Evolutionary conservation across 2,113 vertebrate species (phyloP).

Genomic region (Lagopus muta): DNA sequence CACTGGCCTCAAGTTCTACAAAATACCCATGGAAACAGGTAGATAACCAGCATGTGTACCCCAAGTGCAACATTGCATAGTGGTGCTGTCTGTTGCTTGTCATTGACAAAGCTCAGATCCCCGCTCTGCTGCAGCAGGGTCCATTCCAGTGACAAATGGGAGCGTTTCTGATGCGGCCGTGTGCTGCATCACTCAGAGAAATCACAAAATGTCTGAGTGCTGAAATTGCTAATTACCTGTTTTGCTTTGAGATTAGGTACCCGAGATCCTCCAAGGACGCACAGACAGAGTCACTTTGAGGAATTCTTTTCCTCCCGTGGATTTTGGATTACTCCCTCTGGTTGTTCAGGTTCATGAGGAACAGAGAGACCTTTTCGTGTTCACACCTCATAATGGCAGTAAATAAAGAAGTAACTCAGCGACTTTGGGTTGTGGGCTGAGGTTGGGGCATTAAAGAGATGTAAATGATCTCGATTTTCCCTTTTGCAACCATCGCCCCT

Average conservation of each 20-base stretch:
- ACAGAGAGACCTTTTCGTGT: background rate
- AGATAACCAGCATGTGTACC: fast-evolving
- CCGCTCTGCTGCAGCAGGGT: background rate
- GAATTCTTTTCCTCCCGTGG: background rate
- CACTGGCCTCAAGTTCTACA: fast-evolving
- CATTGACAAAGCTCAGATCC: fast-evolving
- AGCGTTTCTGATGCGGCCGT: fast-evolving
- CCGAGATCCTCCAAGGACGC: background rate
- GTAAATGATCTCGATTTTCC: background rate
- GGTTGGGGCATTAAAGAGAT: background rate
- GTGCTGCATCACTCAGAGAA: background rate
- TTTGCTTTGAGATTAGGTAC: background rate
- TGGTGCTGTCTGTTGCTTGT: fast-evolving
- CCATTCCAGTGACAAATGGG: background rate
- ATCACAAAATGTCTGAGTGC: fast-evolving
- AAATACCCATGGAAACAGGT: fast-evolving
- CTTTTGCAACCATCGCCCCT: background rate
- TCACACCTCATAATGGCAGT: background rate
- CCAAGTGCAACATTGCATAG: fast-evolving
- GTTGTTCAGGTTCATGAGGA: background rate
- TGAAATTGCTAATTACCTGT: background rate
- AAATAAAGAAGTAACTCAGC: background rate
- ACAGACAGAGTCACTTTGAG: background rate
- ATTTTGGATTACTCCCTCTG: background rate
- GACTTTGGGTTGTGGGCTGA: background rate